Base-by-base conservation (phyloP, 2,888 invertebrate species). In the Morpho helenor region DNA sequence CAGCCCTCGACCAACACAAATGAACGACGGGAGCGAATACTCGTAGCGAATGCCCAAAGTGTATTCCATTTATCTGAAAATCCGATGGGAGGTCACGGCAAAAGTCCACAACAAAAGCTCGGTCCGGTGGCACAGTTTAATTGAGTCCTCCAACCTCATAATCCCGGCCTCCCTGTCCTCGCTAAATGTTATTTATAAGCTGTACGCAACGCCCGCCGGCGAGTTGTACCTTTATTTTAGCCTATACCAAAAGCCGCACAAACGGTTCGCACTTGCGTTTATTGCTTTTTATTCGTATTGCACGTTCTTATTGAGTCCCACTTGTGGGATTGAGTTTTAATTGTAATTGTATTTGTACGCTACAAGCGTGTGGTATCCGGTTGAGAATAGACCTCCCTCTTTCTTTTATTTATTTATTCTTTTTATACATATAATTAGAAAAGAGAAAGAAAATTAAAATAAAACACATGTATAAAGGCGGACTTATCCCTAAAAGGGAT, bases 81-180 rank as follows among this genome's bases (percentile, higher is more conserved):
- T 85, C 82, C 84, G 80, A 76, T 76, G 85, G 82, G 82, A 85
- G 86, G 86, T 87, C 82, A 86, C 79, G 74, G 80, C 79, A 79
- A 84, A 84, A 86, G 86, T 87, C 82, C 85, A 85, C 85, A 86
- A 84, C 85, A 84, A 87, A 86, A 84, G 80, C 82, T 74, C 84
- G 86, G 82, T 81, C 84, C 86, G 80, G 87, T 81, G 85, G 86
- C 86, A 79, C 84, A 79, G 80, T 88, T 89, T 89, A 89, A 89
- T 89, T 88, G 88, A 89, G 86, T 89, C 86, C 86, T 85, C 80
- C 85, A 84, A 88, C 88, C 88, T 88, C 87, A 88, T 88, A 88
- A 88, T 86, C 86, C 84, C 77, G 66, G 70, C 79, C 79, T 76
- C 79, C 76, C 80, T 78, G 79, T 76, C 82, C 80, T 71, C 82